Evolutionary conservation across 2,113 vertebrate species (phyloP).

Genomic region (Coreoperca whiteheadi): DNA sequence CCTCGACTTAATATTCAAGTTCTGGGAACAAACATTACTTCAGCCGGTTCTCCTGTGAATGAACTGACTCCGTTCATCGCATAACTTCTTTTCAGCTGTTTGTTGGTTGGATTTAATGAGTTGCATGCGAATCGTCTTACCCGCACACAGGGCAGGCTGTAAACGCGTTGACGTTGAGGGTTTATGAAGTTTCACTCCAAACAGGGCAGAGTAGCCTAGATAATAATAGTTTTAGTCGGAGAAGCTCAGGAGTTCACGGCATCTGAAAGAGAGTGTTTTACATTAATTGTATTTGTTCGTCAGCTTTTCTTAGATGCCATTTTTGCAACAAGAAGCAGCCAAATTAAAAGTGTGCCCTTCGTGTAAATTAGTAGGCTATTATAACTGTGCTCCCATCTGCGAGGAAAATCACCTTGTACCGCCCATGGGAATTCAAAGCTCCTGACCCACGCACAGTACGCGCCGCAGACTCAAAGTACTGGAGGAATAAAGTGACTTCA

Average conservation of each 20-base stretch:
- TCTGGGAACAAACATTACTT: slow-evolving; percentile 25
- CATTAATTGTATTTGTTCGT: not conserved
- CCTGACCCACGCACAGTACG: not conserved
- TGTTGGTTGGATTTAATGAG: slow-evolving; percentile 18
- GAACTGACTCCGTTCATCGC: slow-evolving; percentile 36
- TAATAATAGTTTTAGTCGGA: not conserved
- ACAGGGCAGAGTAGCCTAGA: not conserved
- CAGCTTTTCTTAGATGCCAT: not conserved
- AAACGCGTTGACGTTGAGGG: too few species aligned
- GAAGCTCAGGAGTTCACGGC: not conserved
- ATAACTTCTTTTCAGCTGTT: slow-evolving; percentile 29
- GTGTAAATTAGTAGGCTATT: not conserved
- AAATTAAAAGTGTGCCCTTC: not conserved
- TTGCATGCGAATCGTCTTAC: not conserved
- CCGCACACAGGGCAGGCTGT: not conserved
- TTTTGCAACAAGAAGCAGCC: not conserved
- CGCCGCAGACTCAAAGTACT: not conserved
- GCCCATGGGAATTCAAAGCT: slow-evolving; percentile 15
- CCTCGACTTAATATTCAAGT: not conserved
- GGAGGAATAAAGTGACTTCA: slow-evolving; percentile 5
- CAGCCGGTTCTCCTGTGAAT: slow-evolving; percentile 2
- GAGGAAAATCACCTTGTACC: not conserved
- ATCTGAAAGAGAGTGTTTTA: not conserved
- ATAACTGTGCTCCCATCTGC: not conserved
- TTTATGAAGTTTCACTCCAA: not conserved